Conservation (phyloP, 2,797 vertebrate species). For the Psittacula derbiana region DNA sequence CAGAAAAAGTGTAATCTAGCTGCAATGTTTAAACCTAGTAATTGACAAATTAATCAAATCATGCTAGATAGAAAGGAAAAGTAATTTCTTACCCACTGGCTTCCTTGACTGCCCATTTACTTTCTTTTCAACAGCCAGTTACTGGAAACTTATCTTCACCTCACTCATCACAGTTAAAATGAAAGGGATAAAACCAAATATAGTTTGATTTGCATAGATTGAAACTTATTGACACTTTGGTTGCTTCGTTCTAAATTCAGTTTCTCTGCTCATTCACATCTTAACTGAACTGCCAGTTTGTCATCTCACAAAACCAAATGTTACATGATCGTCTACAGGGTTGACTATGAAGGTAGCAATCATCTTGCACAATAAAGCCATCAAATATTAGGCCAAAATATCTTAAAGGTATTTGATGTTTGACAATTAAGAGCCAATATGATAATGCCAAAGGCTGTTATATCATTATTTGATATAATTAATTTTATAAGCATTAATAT, state of each 20-base stretch:
- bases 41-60: not conserved
- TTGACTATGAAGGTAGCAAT: not conserved
- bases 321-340: rapidly evolving
- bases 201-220: not conserved
- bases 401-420: not conserved
- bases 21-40: not conserved
- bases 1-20: not conserved
- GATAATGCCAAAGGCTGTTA: not conserved
- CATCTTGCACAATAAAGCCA: not conserved
- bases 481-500: not conserved
- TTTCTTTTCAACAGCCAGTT: not conserved
- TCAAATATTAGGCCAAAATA: not conserved
- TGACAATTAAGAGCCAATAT: not conserved
- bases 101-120: not conserved
- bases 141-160: not conserved
- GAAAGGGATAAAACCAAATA: not conserved
- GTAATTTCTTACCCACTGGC: not conserved
- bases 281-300: not conserved
- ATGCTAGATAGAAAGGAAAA: not conserved
- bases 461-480: not conserved
- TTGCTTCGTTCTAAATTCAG: not conserved
- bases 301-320: not conserved
- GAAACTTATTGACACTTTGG: not conserved
- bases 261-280: not conserved
- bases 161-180: not conserved